phyloP scores from a whole-genome alignment of 2,888 invertebrate species.

The Acanthacorydalis orientalis region DNA sequence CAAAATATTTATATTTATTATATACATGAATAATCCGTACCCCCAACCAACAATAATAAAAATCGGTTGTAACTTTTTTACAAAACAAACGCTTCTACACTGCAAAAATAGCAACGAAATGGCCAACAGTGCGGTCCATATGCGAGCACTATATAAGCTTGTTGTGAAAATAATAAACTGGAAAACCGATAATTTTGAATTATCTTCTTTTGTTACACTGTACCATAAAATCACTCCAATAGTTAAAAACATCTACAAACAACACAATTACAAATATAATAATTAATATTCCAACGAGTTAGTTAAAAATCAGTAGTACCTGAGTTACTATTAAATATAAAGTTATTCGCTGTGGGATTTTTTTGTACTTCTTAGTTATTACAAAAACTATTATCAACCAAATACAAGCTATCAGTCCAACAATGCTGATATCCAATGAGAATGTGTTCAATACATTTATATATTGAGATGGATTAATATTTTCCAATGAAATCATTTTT shows the following conservation, averaged over 20 bases:
- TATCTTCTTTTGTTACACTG: constrained; percentile 31
- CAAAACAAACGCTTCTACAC: constrained; percentile 68
- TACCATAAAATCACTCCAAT: constrained; percentile 64
- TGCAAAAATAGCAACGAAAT: constrained; percentile 65
- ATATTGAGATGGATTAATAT: constrained; percentile 51
- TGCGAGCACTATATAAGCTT: constrained; percentile 62
- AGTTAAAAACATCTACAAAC: constrained; percentile 40
- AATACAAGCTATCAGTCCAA: constrained; percentile 55
- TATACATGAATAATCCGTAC: constrained; percentile 20
- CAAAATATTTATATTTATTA: constrained; percentile 1
- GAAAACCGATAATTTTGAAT: constrained; percentile 43
- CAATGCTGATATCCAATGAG: constrained; percentile 69
- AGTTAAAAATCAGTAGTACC: constrained; percentile 30
- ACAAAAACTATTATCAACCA: constrained; percentile 65
- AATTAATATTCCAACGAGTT: background rate
- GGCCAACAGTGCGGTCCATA: constrained; percentile 76
- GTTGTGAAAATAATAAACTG: constrained; percentile 63
- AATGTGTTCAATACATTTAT: constrained; percentile 59
- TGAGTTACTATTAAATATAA: constrained; percentile 63
- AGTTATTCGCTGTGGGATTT: constrained; percentile 71
- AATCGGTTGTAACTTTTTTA: constrained; percentile 56
- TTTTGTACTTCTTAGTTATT: constrained; percentile 55
- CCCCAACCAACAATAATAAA: constrained; percentile 42
- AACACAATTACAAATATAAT: constrained; percentile 5
- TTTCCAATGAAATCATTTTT: constrained; percentile 72